Conservation (phyloP, 1,140 invertebrate genomes). For the Psix sp. region DNA sequence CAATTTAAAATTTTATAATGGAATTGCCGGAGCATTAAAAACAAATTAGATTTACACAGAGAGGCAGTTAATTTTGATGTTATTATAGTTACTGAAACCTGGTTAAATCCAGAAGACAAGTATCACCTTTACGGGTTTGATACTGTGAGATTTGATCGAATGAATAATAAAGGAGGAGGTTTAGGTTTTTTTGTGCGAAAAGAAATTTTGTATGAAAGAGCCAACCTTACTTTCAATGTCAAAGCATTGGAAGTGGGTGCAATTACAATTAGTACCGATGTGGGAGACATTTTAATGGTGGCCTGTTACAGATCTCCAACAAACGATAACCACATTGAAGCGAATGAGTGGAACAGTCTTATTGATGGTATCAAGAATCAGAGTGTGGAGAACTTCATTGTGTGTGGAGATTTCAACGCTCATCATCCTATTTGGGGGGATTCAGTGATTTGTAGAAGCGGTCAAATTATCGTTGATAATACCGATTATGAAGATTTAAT, state of each 20-base stretch:
- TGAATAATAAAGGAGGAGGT: slow-evolving; percentile 21
- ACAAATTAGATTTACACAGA: slow-evolving; percentile 46
- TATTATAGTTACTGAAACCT: slow-evolving; percentile 44
- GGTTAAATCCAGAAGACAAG: slow-evolving; percentile 27
- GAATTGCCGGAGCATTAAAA: slow-evolving; percentile 36
- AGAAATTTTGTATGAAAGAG: slow-evolving; percentile 26
- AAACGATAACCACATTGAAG: slow-evolving; percentile 2
- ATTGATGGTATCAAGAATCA: slow-evolving; percentile 1
- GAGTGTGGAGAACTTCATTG: slow-evolving; percentile 1
- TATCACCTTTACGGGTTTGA: slow-evolving; percentile 39
- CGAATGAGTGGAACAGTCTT: slow-evolving; percentile 19
- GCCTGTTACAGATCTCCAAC: slow-evolving; percentile 15
- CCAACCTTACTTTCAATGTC: slow-evolving; percentile 2
- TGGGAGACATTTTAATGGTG: slow-evolving; percentile 10
- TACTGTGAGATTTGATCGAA: slow-evolving; percentile 39
- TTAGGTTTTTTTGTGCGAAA: slow-evolving; percentile 39
- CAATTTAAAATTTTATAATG: slow-evolving; percentile 34
- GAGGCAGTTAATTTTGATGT: slow-evolving; percentile 42
- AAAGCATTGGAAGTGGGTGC: slow-evolving; percentile 9
- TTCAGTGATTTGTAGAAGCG: slow-evolving; percentile 7
- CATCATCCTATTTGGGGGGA: slow-evolving; percentile 15
- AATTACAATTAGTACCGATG: background rate
- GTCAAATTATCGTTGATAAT: slow-evolving; percentile 1
- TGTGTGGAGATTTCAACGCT: slow-evolving; percentile 36
- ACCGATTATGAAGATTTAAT: slow-evolving; percentile 3